Percentiles rank a stretch among this genome's conserved stretches.
These are phyloP conservation scores for Herminia tarsipennalis DNA, from an alignment of 2,888 invertebrate species.

Conservation along the genomic window DNA sequence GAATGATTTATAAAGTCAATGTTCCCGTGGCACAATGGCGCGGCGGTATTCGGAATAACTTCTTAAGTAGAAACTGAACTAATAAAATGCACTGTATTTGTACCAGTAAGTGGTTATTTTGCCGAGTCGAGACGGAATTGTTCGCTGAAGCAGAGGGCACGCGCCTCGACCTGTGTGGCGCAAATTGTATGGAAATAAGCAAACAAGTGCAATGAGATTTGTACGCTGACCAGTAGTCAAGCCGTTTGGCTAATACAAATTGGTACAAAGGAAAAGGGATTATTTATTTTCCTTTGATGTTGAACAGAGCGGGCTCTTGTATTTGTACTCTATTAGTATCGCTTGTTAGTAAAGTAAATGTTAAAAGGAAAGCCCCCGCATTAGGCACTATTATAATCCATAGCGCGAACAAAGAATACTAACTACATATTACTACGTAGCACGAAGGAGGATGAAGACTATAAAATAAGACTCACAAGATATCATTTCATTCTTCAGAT, in stretches of 20 bases:
- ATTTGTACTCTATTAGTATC: constrained; percentile 1
- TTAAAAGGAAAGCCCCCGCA: too few relatives aligned
- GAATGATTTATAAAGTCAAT: background rate
- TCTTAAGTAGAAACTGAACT: constrained; percentile 4
- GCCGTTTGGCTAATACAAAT: constrained; percentile 39
- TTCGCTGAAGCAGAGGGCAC: constrained; percentile 56
- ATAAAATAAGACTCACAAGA: too few relatives aligned
- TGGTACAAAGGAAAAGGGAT: constrained; percentile 28
- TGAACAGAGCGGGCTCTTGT: background rate
- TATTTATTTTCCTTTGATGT: constrained; percentile 41
- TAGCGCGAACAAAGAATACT: too few relatives aligned
- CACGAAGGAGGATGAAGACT: too few relatives aligned
- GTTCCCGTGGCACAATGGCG: constrained; percentile 3
- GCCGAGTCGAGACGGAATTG: constrained; percentile 34
- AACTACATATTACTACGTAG: too few relatives aligned
- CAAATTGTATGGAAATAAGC: constrained; percentile 79
- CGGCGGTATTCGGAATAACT: constrained; percentile 5
- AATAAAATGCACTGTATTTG: constrained; percentile 22
- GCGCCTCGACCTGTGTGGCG: constrained; percentile 70
- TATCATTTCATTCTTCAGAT: too few relatives aligned
- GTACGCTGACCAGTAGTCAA: constrained; percentile 44
- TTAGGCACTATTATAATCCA: too few relatives aligned
- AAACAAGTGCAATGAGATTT: constrained; percentile 57
- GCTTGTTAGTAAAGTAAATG: too few relatives aligned
- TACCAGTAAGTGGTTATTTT: constrained; percentile 33